Evolutionary conservation across 2,113 vertebrate species (phyloP), one percentile per base, ranked within the genome.

Genomic region (Tichodroma muraria): DNA sequence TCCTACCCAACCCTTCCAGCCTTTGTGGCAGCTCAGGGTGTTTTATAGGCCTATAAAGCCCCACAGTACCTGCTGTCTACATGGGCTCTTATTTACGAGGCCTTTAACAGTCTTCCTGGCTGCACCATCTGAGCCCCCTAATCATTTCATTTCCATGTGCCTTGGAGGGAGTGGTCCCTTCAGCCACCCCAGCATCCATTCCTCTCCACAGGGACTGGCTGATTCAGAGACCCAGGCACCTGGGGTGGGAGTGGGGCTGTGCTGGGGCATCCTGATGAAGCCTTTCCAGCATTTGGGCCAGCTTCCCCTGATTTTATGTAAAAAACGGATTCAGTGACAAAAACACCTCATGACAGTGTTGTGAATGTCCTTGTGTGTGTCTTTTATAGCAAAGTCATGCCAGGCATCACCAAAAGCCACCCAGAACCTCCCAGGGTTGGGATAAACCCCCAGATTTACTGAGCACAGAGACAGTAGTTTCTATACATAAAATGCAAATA

Each of bases 41-140:
- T 96, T 97, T 97, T 97, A 97, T 97, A 80, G 92, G 63, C 77
- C 95, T 81, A 97, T 97, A 97, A 97, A 97, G 87, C 77, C 94
- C 68, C 19, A 38, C 89, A 95, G 92, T 94, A 96, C 94, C 95
- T 96, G 93, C 90, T 96, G 95, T 95, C 93, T 94, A 68, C 86
- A 71, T 44, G 64, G 79, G 37, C 72, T 90, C 56, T 97, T 97
- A 97, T 97, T 97, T 97, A 97, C 1, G 94, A 96, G 92, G 70
- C 66, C 90, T 94, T 95, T 97, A 94, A 96, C 85, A 85, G 57
- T 60, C 57, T 95, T 87, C 42, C 66, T 93, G 93, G 96, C 90
- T 91, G 93, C 75, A 78, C 53, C 57, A 52, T 52, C 91, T 79
- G 84, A 96, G 86, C 42, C 72, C 77, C 73, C 72, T 64, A 28